A percentile compares a stretch with the other conserved stretches of the same genome.
Conservation (phyloP, 2,113 vertebrate genomes). For the Megatriorchis doriae region DNA sequence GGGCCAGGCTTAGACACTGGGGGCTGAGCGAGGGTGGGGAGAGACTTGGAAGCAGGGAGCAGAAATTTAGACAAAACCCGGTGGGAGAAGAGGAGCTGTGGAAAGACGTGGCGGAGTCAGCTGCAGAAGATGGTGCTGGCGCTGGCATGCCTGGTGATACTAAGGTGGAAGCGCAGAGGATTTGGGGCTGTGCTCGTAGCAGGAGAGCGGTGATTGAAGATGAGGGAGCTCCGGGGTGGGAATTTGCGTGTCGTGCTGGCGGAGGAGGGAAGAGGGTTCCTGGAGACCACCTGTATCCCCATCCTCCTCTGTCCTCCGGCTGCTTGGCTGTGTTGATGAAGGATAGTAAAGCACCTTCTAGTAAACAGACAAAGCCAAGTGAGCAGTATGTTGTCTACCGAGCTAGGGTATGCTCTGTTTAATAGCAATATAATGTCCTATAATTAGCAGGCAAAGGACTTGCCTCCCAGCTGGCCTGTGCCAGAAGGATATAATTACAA, state of each 20-base stretch:
- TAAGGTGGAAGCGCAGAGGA: not conserved
- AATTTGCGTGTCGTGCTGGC: accelerated
- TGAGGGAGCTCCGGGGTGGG: not conserved
- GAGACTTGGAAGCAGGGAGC: not conserved
- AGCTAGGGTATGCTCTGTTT: not conserved
- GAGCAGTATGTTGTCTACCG: not conserved
- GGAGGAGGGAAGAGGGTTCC: not conserved
- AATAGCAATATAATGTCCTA: not conserved
- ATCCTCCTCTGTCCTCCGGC: not conserved
- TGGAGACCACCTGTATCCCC: not conserved
- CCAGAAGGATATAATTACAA: slow-evolving; percentile 29
- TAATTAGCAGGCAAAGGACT: slow-evolving; percentile 38
- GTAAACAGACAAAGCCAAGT: not conserved
- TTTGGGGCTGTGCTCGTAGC: not conserved
- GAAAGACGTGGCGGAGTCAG: not conserved
- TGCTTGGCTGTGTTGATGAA: not conserved
- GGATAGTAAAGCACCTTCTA: not conserved
- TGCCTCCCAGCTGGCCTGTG: slow-evolving; percentile 21
- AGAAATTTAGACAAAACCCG: not conserved
- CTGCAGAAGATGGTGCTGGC: not conserved
- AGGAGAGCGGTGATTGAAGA: not conserved
- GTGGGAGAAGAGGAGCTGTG: not conserved
- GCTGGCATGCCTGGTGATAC: accelerated
- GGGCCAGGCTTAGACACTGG: too few relatives aligned
- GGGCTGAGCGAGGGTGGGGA: not conserved